Conservation (phyloP, 2,113 vertebrate genomes). For the Planiliza haematocheilus region DNA sequence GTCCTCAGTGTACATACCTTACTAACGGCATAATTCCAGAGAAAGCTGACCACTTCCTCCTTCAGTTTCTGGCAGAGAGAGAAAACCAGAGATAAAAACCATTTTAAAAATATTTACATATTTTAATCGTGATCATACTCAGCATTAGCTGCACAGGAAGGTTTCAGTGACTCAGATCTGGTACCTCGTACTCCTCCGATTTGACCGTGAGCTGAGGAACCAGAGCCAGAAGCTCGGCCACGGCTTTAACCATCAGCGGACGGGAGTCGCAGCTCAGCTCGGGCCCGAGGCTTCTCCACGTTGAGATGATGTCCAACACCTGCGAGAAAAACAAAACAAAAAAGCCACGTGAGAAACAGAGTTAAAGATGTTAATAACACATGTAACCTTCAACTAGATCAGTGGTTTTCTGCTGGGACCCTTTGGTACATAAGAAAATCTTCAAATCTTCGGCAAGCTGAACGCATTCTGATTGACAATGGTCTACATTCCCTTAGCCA, state of each 20-base stretch:
- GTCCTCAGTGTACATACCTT: conserved; percentile 81
- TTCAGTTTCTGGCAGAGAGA: conserved; percentile 90
- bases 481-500: no score
- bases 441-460: no score
- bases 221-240: conserved; percentile 90
- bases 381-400: neutral
- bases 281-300: conserved; percentile 90
- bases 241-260: conserved; percentile 87
- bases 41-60: conserved; percentile 88
- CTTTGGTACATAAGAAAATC: no score
- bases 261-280: conserved; percentile 88
- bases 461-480: no score
- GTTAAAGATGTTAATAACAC: neutral
- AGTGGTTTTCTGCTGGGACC: no score
- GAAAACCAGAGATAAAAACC: neutral
- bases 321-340: conserved; percentile 60
- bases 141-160: neutral
- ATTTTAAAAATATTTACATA: no score
- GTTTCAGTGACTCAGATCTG: neutral
- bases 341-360: no score
- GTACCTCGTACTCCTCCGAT: conserved; percentile 93
- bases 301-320: conserved; percentile 95
- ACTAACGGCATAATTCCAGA: conserved; percentile 90
- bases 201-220: conserved; percentile 90
- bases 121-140: no score